Evolutionary conservation across 2,797 vertebrate species (phyloP).

Genomic region (Oreortyx pictus): DNA sequence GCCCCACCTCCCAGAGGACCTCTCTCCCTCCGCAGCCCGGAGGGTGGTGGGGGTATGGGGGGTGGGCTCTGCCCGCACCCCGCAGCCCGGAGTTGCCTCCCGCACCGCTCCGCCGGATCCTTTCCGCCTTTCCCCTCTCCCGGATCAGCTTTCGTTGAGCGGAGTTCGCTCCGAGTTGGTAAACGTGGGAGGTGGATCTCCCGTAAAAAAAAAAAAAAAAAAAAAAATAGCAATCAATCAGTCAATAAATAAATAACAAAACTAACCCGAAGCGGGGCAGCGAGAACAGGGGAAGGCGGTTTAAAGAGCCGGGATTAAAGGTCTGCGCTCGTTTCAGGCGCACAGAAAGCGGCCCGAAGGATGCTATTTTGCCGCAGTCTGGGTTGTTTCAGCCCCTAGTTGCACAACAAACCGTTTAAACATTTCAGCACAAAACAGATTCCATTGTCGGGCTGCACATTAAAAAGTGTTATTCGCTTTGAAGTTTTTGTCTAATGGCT

Average conservation of each 20-base stretch:
- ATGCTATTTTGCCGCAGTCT: conserved; percentile 53
- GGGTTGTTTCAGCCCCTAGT: conserved; percentile 76
- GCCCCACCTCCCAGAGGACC: too few relatives aligned
- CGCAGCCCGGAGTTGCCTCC: background rate
- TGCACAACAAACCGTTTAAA: conserved; percentile 82
- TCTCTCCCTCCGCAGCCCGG: too few relatives aligned
- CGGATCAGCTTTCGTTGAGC: background rate
- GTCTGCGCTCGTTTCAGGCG: conserved; percentile 24
- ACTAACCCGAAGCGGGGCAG: background rate
- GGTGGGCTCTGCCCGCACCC: too few relatives aligned
- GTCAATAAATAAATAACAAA: too few relatives aligned
- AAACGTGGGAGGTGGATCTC: background rate
- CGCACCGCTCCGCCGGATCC: accelerated
- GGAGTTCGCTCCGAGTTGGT: background rate
- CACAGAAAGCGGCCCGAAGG: conserved; percentile 44
- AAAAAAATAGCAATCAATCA: too few relatives aligned
- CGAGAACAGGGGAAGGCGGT: background rate
- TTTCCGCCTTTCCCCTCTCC: background rate
- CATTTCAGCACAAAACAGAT: conserved; percentile 81
- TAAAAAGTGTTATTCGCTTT: conserved; percentile 87
- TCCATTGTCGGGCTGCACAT: conserved; percentile 83
- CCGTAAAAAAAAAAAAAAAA: background rate
- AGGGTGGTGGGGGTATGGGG: too few relatives aligned
- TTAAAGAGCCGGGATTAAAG: conserved; percentile 25
- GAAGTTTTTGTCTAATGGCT: conserved; percentile 93